Conservation (phyloP, 2,797 vertebrate genomes). For the Anas georgica region DNA sequence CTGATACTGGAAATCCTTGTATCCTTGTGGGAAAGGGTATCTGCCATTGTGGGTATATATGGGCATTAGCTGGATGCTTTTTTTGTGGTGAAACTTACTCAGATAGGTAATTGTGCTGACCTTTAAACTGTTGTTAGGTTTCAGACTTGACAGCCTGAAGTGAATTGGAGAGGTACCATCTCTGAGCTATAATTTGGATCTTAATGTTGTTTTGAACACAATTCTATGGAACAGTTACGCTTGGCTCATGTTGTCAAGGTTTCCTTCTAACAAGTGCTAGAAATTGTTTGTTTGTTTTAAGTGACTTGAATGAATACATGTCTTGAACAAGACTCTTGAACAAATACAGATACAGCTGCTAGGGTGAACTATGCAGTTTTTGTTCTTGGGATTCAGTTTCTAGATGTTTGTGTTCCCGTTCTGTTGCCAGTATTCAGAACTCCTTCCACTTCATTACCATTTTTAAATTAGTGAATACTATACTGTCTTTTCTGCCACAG, state of each 20-base stretch:
- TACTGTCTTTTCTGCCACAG: neutral
- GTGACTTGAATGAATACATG: neutral
- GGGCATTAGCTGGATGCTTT: neutral
- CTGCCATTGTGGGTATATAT: neutral
- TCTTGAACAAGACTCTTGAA: neutral
- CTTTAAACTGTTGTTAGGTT: neutral
- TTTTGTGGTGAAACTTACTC: neutral
- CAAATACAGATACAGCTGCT: neutral
- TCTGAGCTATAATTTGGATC: neutral
- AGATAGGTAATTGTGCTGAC: neutral
- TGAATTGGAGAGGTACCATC: neutral
- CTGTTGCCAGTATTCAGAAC: neutral
- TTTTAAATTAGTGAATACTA: neutral
- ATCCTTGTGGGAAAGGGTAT: neutral
- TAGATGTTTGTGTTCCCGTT: neutral
- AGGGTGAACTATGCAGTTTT: neutral
- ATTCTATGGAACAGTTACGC: rapidly evolving
- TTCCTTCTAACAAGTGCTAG: neutral
- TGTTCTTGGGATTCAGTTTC: neutral
- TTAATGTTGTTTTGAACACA: neutral
- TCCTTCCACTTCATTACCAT: neutral
- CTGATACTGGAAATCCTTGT: neutral
- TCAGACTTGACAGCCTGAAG: neutral
- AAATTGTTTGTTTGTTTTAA: neutral
- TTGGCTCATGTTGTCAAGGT: neutral